Percentiles rank a stretch among this genome's conserved stretches.
phyloP scores from a whole-genome alignment of 2,113 vertebrate genomes.

The Hippopotamus amphibius region DNA sequence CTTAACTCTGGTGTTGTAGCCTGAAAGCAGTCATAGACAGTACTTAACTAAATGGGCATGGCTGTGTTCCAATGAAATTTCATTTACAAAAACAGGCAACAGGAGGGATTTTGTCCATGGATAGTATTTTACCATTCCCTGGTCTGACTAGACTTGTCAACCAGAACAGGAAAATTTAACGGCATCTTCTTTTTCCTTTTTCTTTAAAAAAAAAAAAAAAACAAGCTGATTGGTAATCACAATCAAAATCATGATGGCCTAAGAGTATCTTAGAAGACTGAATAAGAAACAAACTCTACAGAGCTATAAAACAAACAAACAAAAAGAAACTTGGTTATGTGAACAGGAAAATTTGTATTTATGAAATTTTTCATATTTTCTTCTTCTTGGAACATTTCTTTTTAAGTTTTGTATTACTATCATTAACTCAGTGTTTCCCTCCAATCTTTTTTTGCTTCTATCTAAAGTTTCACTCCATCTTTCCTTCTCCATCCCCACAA shows the following conservation, averaged over 20 bases:
- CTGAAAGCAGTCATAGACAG: background rate
- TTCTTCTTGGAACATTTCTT: slow-evolving; percentile 1
- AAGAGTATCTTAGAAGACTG: background rate
- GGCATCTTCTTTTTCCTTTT: background rate
- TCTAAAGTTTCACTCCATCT: background rate
- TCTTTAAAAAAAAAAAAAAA: background rate
- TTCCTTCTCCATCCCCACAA: background rate
- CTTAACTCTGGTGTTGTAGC: background rate
- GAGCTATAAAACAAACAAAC: background rate
- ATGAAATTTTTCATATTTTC: slow-evolving; percentile 51
- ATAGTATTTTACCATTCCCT: background rate
- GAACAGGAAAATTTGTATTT: slow-evolving; percentile 5
- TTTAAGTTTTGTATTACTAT: slow-evolving; percentile 36
- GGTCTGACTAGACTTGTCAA: background rate
- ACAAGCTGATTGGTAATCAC: background rate
- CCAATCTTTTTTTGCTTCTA: background rate
- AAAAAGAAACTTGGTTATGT: background rate
- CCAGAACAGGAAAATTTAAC: slow-evolving; percentile 2
- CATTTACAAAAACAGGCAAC: slow-evolving; percentile 13
- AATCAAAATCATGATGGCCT: slow-evolving; percentile 15
- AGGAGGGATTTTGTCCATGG: background rate
- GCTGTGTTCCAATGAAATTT: slow-evolving; percentile 25
- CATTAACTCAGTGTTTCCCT: background rate
- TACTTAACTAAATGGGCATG: background rate
- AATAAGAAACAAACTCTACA: slow-evolving; percentile 29